Percentiles rank a stretch among this genome's conserved stretches.
phyloP scores from a whole-genome alignment of 2,888 invertebrate genomes.

The Epinotia ramella region DNA sequence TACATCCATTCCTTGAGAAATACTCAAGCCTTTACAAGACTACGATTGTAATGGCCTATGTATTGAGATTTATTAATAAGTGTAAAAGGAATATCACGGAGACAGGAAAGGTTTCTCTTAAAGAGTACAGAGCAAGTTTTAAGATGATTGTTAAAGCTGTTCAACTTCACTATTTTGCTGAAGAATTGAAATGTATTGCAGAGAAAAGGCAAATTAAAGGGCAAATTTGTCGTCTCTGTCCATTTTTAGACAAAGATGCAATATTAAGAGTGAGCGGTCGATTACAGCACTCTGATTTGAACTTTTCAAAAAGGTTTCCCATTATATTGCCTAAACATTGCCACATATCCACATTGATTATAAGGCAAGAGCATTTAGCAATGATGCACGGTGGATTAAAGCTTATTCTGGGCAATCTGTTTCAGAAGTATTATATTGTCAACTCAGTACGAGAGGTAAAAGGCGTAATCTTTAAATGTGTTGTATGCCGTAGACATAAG shows the following conservation, averaged over 20 bases:
- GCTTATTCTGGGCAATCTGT: no score
- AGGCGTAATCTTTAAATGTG: not conserved
- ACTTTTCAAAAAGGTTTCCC: not conserved
- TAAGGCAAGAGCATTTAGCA: no score
- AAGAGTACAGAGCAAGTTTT: not conserved
- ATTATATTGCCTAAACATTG: not conserved
- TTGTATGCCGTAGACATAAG: not conserved
- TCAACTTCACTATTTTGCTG: not conserved
- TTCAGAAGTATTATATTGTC: no score
- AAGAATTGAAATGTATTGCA: conserved; percentile 3
- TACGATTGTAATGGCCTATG: not conserved
- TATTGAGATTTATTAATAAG: not conserved
- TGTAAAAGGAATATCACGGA: not conserved
- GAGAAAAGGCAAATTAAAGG: not conserved
- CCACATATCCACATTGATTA: not conserved
- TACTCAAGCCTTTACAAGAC: no score
- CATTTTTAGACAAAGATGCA: not conserved
- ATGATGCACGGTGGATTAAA: no score
- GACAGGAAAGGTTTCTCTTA: not conserved
- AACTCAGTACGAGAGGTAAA: not conserved
- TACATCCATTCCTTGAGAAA: no score
- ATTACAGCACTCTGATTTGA: not conserved
- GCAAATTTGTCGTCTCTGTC: not conserved
- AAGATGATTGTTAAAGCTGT: not conserved
- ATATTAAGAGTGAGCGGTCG: not conserved